phyloP scores from a whole-genome alignment of 2,888 invertebrate genomes.

The Liopterus haemorrhoidalis region DNA sequence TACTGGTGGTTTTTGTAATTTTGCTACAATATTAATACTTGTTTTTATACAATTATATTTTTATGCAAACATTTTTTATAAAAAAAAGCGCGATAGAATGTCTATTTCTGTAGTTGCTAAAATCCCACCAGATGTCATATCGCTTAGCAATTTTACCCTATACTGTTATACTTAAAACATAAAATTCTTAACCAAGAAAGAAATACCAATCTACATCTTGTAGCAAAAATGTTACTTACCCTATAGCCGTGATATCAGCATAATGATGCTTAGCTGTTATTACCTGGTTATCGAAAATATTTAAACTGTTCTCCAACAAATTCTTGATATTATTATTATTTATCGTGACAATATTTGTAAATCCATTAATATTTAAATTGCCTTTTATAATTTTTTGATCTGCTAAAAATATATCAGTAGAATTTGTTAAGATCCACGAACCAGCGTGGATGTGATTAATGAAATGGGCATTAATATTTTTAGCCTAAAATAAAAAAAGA shows the following conservation, averaged over 20 bases:
- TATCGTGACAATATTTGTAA: constrained; percentile 43
- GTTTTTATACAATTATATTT: too few relatives aligned
- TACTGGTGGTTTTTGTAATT: too few relatives aligned
- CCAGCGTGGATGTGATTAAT: constrained; percentile 47
- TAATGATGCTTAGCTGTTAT: constrained; percentile 45
- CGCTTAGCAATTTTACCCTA: too few relatives aligned
- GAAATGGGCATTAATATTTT: constrained; percentile 43
- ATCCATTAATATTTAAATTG: constrained; percentile 45
- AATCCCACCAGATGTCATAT: too few relatives aligned
- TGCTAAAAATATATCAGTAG: constrained; percentile 45
- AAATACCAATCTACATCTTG: constrained; percentile 5
- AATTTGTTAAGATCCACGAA: constrained; percentile 44
- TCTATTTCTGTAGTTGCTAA: too few relatives aligned
- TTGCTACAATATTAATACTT: too few relatives aligned
- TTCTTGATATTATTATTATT: constrained; percentile 47
- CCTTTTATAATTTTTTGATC: constrained; percentile 48
- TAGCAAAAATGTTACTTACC: constrained; percentile 31
- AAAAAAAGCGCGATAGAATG: too few relatives aligned
- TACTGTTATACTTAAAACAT: background rate
- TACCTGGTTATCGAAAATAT: constrained; percentile 45
- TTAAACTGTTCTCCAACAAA: constrained; percentile 44
- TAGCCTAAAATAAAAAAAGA: constrained; percentile 34
- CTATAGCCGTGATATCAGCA: constrained; percentile 37
- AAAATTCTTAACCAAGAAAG: constrained; percentile 27
- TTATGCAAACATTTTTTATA: too few relatives aligned